These are phyloP conservation scores for Camelus dromedarius DNA, from an alignment of 2,113 vertebrate genomes.

Conservation along the genomic window DNA sequence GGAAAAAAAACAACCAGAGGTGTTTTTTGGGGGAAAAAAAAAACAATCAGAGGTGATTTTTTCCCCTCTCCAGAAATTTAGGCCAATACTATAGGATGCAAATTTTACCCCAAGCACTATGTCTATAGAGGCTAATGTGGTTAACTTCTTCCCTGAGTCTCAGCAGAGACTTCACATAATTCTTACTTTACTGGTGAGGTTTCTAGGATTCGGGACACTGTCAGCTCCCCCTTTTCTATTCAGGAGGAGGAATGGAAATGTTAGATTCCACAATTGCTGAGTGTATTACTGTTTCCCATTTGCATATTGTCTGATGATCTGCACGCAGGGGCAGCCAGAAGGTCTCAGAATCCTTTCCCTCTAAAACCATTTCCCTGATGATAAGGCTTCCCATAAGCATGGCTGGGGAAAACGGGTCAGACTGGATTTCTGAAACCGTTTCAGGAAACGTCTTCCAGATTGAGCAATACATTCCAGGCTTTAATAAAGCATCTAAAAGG, in stretches of 20 bases:
- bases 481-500: constrained; percentile 36
- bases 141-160: constrained; percentile 47
- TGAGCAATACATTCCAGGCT: constrained; percentile 43
- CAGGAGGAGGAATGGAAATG: constrained; percentile 16
- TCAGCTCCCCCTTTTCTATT: constrained; percentile 26
- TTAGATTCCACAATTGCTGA: constrained; percentile 2
- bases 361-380: constrained; percentile 68
- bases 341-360: constrained; percentile 64
- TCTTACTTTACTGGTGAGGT: constrained; percentile 42
- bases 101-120: neutral
- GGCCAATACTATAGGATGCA: neutral
- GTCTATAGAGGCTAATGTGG: constrained; percentile 23
- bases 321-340: constrained; percentile 51
- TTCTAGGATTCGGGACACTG: neutral
- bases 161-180: constrained; percentile 29
- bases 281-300: constrained; percentile 44
- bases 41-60: neutral
- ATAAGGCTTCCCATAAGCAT: constrained; percentile 63
- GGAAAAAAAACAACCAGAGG: neutral
- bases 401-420: constrained; percentile 57
- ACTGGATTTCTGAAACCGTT: constrained; percentile 59
- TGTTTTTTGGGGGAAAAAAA: no score
- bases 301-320: constrained; percentile 51
- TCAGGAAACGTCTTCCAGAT: constrained; percentile 57
- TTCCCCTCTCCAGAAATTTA: constrained; percentile 7